Evolutionary conservation across 1,140 invertebrate genomes (phyloP).

Genomic region (Linepithema humile): DNA sequence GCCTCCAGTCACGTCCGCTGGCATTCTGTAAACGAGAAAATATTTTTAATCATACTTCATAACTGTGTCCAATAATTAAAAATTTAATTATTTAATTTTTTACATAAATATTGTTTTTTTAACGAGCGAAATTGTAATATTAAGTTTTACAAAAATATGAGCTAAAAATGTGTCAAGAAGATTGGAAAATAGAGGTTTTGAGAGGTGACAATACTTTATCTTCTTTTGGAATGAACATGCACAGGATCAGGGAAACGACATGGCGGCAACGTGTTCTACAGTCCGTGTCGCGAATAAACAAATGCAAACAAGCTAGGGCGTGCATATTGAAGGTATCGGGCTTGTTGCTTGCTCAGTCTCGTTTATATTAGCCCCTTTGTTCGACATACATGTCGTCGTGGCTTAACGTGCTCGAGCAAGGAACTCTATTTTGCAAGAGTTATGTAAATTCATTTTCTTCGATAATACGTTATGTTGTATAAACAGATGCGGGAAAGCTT

Average conservation of each 20-base stretch:
- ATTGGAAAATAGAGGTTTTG: neutral
- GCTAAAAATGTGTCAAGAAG: neutral
- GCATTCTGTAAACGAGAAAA: conserved; percentile 78
- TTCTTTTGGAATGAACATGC: conserved; percentile 31
- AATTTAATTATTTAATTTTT: neutral
- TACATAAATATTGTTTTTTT: neutral
- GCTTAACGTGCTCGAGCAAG: neutral
- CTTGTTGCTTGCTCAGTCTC: conserved; percentile 49
- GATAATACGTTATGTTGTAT: too few species aligned
- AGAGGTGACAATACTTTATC: neutral
- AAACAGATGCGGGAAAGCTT: neutral
- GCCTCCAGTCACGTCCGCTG: conserved; percentile 78
- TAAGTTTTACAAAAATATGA: neutral
- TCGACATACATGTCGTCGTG: neutral
- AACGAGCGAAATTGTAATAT: neutral
- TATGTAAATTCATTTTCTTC: neutral
- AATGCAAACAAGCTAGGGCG: conserved; percentile 62
- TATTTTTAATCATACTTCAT: conserved; percentile 25
- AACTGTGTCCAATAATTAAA: neutral
- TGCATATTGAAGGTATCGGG: conserved; percentile 63
- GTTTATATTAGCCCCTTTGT: conserved; percentile 65
- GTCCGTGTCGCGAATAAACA: conserved; percentile 59
- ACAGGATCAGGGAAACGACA: conserved; percentile 25
- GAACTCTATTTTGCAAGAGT: conserved; percentile 15
- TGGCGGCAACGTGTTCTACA: conserved; percentile 38